Conservation (phyloP, 1,140 invertebrate species). For the Ips nitidus region DNA sequence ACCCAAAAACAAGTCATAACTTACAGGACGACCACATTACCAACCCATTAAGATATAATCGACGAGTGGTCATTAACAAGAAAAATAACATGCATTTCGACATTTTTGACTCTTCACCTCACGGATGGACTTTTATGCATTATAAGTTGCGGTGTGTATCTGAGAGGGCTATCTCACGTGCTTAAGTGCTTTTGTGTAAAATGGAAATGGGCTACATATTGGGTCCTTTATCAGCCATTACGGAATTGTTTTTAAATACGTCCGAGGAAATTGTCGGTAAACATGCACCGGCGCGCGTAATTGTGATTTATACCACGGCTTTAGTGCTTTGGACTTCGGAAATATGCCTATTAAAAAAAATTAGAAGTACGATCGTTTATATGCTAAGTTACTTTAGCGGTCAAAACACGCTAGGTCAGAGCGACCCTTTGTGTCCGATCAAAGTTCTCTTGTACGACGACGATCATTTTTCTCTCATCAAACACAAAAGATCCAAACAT, state of each 20-base stretch:
- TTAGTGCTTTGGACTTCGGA: not conserved
- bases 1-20: too few relatives aligned
- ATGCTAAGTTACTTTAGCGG: conserved; percentile 3
- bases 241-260: conserved; percentile 20
- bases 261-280: conserved; percentile 8
- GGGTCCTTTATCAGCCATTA: conserved; percentile 18
- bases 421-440: too few relatives aligned
- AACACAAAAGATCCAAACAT: conserved; percentile 13
- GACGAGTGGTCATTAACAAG: not conserved
- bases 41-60: conserved; percentile 18
- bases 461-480: not conserved
- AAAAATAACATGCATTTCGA: conserved; percentile 17
- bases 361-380: not conserved
- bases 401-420: too few relatives aligned
- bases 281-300: conserved; percentile 5
- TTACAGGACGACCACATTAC: not conserved
- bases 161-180: conserved; percentile 9
- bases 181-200: conserved; percentile 24
- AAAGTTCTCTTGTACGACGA: too few relatives aligned
- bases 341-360: conserved; percentile 5
- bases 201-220: conserved; percentile 20
- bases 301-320: conserved; percentile 12
- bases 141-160: not conserved
- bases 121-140: not conserved
- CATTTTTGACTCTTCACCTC: conserved; percentile 10